phyloP scores from a whole-genome alignment of 2,113 vertebrate genomes.

The Myxocyprinus asiaticus region DNA sequence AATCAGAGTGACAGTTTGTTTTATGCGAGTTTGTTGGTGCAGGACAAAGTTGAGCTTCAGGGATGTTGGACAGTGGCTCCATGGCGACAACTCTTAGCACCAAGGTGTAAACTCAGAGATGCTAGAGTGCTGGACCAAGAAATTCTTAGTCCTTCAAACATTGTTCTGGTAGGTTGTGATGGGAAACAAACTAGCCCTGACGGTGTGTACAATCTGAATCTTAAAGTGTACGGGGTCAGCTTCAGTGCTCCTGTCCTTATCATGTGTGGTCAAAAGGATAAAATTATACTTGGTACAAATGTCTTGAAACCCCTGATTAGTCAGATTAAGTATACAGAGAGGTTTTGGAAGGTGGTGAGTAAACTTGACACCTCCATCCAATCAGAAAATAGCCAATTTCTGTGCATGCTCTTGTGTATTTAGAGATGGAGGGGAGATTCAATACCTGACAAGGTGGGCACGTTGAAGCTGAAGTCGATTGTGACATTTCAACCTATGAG shows the following conservation, averaged over 20 bases:
- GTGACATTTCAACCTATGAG: too few species aligned
- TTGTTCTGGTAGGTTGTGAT: conserved; percentile 36
- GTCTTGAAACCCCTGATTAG: conserved; percentile 32
- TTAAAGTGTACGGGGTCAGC: conserved; percentile 23
- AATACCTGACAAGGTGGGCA: too few species aligned
- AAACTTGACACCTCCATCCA: too few species aligned
- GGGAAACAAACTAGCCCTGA: conserved; percentile 19
- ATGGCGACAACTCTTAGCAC: conserved; percentile 26
- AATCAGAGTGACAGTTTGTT: background rate
- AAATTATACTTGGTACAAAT: conserved; percentile 30
- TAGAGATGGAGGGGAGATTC: too few species aligned
- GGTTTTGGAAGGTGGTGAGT: conserved; percentile 21
- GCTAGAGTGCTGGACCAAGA: background rate
- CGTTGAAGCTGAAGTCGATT: too few species aligned
- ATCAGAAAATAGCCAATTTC: too few species aligned
- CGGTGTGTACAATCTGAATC: background rate
- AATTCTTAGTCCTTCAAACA: background rate
- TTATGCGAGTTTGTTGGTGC: background rate
- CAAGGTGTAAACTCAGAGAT: background rate
- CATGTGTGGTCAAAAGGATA: conserved; percentile 20
- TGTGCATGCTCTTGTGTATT: too few species aligned
- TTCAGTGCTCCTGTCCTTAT: conserved; percentile 23
- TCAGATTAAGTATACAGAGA: background rate
- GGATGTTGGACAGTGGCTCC: conserved; percentile 33
- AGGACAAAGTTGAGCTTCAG: conserved; percentile 21